Percentiles rank a stretch among this genome's conserved stretches.
Conservation (phyloP, 2,888 invertebrate species). For the Mycalesis mineus region DNA sequence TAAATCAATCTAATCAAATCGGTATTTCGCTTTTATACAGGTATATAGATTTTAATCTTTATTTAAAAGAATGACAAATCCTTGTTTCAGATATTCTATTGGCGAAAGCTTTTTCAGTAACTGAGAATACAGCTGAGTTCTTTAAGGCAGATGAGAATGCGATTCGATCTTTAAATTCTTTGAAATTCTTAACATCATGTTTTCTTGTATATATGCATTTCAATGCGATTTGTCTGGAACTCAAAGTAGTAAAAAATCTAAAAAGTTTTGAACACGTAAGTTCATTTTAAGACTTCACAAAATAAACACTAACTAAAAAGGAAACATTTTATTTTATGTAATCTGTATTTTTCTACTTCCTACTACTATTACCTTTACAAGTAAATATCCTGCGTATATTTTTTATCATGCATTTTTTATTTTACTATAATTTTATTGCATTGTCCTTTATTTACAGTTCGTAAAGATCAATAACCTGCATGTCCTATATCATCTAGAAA, state of each 20-base stretch:
- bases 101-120: constrained; percentile 1
- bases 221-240: neutral
- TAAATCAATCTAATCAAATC: no score
- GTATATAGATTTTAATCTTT: no score
- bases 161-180: neutral
- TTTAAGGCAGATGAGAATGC: neutral
- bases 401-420: no score
- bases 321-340: no score
- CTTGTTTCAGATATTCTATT: neutral
- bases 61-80: neutral
- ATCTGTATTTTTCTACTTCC: no score
- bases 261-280: neutral
- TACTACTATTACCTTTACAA: no score
- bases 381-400: no score
- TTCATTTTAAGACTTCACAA: no score
- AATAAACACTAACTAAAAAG: no score
- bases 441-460: neutral
- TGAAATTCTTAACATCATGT: neutral
- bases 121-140: neutral
- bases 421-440: no score
- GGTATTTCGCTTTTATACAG: no score
- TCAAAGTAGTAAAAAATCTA: neutral
- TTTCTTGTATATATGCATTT: neutral
- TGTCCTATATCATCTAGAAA: neutral
- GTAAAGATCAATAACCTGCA: neutral